Evolutionary conservation across 1,140 invertebrate species (phyloP), one percentile per base, ranked within the genome.

Genomic region (Chionoecetes opilio): DNA sequence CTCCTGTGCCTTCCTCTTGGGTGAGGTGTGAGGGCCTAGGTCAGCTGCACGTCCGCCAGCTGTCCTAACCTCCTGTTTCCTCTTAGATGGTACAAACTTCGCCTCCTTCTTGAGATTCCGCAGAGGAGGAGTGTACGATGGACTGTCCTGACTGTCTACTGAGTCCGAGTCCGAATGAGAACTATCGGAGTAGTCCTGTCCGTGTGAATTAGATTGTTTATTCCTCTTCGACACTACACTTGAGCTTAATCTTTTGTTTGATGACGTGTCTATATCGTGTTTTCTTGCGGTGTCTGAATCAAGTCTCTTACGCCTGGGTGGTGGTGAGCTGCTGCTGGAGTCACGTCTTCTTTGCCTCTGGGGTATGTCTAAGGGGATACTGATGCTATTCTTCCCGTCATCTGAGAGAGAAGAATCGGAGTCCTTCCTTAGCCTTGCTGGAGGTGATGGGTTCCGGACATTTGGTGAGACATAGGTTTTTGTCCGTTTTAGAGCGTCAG

Each of bases 211-310:
- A 9, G 29, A 41, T 38, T 41, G 37, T 38, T 90, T 90, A 14
- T 26, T 90, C 35, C 31, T 46, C 37, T 90, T 75, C 21, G 37
- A 14, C 17, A 90, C 87, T 96, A 96, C 41, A 96, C 96, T 93
- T 97, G 96, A 92, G 94, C 75, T 94, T 53, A 96, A 95, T 87
- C 82, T 96, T 87, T 82, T 63, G 46, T 94, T 92, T 46, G 95
- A 46, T 93, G 96, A 75, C 63, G 32, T 82, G 96, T 95, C 87
- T 93, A 82, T 29, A 29, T 90, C 88, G 26, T 90, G 88, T 41
- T 38, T 37, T 29, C 26, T 41, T 86, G 41, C 82, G 32, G 38
- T 9, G 37, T 82, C 82, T n/a, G 82, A 92, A 82, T 85, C 82
- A 11, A n/a, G 35, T 41, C 75, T 84, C 38, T 41, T 92, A 37